Conservation (phyloP, 2,113 vertebrate species). For the Hassar affinis region DNA sequence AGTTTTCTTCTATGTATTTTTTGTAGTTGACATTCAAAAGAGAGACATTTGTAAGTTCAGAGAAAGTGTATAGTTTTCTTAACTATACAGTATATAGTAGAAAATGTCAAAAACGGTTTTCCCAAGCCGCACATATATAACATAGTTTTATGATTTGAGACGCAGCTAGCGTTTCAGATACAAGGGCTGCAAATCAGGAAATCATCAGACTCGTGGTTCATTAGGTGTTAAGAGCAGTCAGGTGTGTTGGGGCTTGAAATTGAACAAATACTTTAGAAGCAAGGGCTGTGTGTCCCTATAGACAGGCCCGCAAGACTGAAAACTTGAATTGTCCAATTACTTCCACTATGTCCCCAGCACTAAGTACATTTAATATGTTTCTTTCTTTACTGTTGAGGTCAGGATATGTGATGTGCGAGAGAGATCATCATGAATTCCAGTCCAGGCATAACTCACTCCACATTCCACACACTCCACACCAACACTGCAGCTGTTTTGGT, state of each 20-base stretch:
- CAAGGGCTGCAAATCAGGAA: slow-evolving; percentile 38
- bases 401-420: not conserved
- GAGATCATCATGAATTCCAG: not conserved
- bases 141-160: slow-evolving; percentile 7
- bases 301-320: not conserved
- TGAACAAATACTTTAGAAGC: slow-evolving; percentile 42
- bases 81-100: not conserved
- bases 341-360: not conserved
- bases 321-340: slow-evolving; percentile 10
- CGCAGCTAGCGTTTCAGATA: not conserved
- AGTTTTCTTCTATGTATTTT: not conserved
- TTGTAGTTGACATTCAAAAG: not conserved
- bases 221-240: slow-evolving; percentile 38
- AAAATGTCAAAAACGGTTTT: not conserved
- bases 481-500: not conserved
- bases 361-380: slow-evolving; percentile 8
- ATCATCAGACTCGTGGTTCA: slow-evolving; percentile 39
- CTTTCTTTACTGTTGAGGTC: not conserved
- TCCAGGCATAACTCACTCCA: not conserved
- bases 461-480: not conserved
- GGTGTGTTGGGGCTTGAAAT: slow-evolving; percentile 49
- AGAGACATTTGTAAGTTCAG: not conserved
- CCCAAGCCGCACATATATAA: not conserved
- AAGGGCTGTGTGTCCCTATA: slow-evolving; percentile 21
- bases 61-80: not conserved